These are phyloP conservation scores for Adela reaumurella DNA, from an alignment of 2,888 invertebrate species.

Conservation along the genomic window DNA sequence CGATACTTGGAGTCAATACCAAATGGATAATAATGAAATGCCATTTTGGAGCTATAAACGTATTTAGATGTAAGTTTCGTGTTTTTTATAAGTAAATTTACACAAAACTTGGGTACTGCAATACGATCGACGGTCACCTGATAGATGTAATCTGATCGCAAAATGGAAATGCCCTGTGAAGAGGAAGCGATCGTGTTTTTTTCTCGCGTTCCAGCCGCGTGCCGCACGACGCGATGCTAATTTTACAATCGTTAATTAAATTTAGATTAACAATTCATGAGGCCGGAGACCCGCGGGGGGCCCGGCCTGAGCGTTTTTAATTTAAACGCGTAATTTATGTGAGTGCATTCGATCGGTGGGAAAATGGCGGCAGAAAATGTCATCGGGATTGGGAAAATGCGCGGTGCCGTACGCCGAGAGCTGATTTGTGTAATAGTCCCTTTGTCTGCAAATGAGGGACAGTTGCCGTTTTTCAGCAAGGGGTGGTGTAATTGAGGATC, in stretches of 20 bases:
- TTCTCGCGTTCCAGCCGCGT: conserved; percentile 4
- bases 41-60: too few species aligned
- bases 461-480: background rate
- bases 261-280: conserved; percentile 33
- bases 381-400: background rate
- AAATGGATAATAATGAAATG: too few species aligned
- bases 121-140: too few species aligned
- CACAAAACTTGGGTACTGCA: too few species aligned
- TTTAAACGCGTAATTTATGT: background rate
- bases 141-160: background rate
- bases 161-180: background rate
- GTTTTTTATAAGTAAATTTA: too few species aligned
- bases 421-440: conserved; percentile 3
- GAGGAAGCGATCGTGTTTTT: background rate
- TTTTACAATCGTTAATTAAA: conserved; percentile 30
- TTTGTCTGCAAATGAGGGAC: conserved; percentile 5
- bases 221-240: conserved; percentile 17
- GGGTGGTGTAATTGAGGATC: background rate
- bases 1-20: background rate
- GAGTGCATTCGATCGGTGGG: background rate
- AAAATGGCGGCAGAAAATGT: conserved; percentile 1
- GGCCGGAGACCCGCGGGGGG: conserved; percentile 19
- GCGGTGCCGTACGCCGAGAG: background rate
- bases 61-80: too few species aligned
- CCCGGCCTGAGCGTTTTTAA: conserved; percentile 7